Conservation (phyloP, 1,140 invertebrate species). For the Marisa cornuarietis region DNA sequence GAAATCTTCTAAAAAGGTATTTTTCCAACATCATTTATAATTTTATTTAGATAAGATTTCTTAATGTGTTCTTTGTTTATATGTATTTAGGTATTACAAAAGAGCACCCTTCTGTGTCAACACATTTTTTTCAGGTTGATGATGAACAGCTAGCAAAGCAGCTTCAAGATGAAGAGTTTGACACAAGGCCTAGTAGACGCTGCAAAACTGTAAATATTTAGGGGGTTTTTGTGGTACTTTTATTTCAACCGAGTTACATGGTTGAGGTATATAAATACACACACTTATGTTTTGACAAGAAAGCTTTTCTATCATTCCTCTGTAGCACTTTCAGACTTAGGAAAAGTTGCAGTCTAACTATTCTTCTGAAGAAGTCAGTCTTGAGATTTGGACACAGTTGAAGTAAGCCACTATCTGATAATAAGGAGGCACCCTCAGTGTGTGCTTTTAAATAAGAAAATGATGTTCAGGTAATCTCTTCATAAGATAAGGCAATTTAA, state of each 20-base stretch:
- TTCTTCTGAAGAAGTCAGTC: background rate
- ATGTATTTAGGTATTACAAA: background rate
- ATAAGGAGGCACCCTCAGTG: too few relatives aligned
- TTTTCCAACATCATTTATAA: background rate
- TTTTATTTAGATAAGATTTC: background rate
- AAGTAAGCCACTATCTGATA: too few relatives aligned
- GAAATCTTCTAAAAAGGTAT: conserved; percentile 6
- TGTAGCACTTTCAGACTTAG: background rate
- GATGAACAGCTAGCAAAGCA: conserved; percentile 18
- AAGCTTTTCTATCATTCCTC: background rate
- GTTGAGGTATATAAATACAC: too few relatives aligned
- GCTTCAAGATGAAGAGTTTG: conserved; percentile 18
- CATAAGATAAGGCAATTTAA: too few relatives aligned
- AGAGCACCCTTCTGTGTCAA: background rate
- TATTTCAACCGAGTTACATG: conserved; percentile 4
- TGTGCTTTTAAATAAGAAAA: too few relatives aligned
- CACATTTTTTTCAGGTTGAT: conserved; percentile 7
- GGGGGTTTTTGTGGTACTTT: background rate
- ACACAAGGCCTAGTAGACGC: conserved; percentile 36
- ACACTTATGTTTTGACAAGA: background rate
- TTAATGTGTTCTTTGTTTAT: background rate
- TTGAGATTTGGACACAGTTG: too few relatives aligned
- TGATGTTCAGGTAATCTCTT: too few relatives aligned
- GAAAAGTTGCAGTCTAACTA: background rate
- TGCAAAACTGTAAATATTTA: conserved; percentile 67